These are phyloP conservation scores for Araneus ventricosus DNA, from an alignment of 1,140 invertebrate genomes.

Conservation along the genomic window DNA sequence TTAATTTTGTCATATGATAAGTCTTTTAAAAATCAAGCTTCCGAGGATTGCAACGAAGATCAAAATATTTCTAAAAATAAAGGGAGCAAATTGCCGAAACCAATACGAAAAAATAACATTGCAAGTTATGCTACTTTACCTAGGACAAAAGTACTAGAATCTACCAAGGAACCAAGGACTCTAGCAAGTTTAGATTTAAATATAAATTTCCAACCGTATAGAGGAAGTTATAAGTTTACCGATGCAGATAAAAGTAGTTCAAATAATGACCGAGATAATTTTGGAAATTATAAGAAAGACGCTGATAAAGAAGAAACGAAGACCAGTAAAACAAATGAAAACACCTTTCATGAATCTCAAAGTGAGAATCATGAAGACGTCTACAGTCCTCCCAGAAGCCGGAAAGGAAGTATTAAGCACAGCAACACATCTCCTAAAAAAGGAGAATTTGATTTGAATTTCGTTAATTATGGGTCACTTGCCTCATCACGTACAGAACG, in stretches of 20 bases:
- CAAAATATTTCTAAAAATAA: background rate
- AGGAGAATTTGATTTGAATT: constrained; percentile 69
- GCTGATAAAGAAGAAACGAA: background rate
- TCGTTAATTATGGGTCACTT: constrained; percentile 59
- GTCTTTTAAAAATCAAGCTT: background rate
- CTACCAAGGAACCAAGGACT: constrained; percentile 38
- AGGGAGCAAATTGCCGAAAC: background rate
- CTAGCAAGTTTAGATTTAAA: constrained; percentile 66
- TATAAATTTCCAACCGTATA: constrained; percentile 42
- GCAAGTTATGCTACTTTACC: constrained; percentile 51
- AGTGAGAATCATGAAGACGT: background rate
- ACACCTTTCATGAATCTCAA: background rate
- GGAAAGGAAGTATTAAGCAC: constrained; percentile 31
- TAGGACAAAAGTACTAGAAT: background rate
- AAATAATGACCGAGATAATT: background rate
- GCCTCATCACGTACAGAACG: background rate
- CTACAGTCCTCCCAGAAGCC: background rate
- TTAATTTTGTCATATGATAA: background rate
- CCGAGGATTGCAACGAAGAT: background rate
- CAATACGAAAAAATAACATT: constrained; percentile 30
- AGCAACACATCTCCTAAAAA: background rate
- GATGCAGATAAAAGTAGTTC: background rate
- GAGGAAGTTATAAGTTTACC: background rate
- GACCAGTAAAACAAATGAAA: background rate
- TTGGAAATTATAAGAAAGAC: background rate